Base-by-base conservation (phyloP, 2,888 invertebrate genomes). In the Troides helena region DNA sequence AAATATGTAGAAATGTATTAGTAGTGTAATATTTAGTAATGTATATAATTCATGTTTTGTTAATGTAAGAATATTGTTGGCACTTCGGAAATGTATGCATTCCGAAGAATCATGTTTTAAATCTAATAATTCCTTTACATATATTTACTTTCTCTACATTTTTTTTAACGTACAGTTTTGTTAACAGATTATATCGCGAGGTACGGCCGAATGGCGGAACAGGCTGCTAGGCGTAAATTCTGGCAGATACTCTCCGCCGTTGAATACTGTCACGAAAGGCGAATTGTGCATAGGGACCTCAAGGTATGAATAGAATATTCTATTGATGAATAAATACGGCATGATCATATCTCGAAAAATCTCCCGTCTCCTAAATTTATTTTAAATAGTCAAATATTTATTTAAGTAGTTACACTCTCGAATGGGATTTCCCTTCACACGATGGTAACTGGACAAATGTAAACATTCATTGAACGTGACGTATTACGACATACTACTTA, bases 181-280 rank as follows among this genome's bases (percentile, higher is more conserved):
- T 89, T 82, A 90, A 97, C 62, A 69, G 98, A 98, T 94, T 97
- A 98, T 88, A 97, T 98, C 80, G 98, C 99, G 67, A 95, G 97
- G 77, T 97, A 96, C 82, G 98, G 98, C n/a, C 94, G 98, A 73
- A 97, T 99, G 97, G 95, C 96, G 30, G 99, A 99, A 90, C 94
- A 96, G 74, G 96, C 98, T 67, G 99, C 99, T 10, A 94, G 98
- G 67, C 94, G 95, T 74, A 98, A 98, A 87, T 99, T 99, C 93
- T 97, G 97, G 95, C 99, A 99, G 94, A 99, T 99, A 79, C 94
- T 99, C 71, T 96, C 97, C 25, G 99, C 99, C 67, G 98, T 99
- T 72, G 98, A 99, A 87, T 99, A 99, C 89, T 98, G 99, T 85
- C 99, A 99, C 88, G 96, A 96, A 79, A 95, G 96, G 82, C 95